Percentiles rank a stretch among this genome's conserved stretches.
Evolutionary conservation across 2,113 vertebrate genomes (phyloP).

Genomic region (Aptenodytes forsteri): DNA sequence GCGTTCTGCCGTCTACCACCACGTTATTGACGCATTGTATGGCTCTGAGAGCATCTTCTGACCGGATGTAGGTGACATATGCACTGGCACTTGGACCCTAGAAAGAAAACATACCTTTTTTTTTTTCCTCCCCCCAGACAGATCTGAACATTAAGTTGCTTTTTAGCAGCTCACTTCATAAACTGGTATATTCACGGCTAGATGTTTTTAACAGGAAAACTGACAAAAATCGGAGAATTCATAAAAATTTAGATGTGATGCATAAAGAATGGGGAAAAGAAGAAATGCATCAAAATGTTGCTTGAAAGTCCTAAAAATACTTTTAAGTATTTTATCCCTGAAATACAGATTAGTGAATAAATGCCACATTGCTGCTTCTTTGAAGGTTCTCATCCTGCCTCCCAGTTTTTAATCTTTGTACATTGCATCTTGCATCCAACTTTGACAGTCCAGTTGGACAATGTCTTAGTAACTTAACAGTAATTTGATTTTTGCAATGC

Average conservation of each 20-base stretch:
- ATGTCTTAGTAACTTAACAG: not conserved
- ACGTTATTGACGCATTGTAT: slow-evolving; percentile 99
- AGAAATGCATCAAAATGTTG: not conserved
- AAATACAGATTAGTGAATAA: not conserved
- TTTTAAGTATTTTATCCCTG: not conserved
- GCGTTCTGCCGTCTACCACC: slow-evolving; percentile 97
- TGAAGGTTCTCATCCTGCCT: not conserved
- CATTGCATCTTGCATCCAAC: not conserved
- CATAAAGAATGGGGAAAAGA: not conserved
- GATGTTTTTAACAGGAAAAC: not conserved
- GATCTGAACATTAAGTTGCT: not conserved
- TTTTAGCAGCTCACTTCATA: not conserved
- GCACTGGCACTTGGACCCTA: slow-evolving; percentile 99
- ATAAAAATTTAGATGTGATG: not conserved
- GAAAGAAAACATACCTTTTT: slow-evolving; percentile 3
- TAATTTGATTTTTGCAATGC: not conserved
- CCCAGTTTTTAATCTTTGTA: not conserved
- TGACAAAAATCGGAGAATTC: not conserved
- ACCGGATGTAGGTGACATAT: slow-evolving; percentile 97
- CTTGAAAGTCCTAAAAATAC: not conserved
- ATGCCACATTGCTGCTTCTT: not conserved
- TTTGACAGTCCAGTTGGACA: not conserved
- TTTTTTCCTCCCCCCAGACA: not conserved
- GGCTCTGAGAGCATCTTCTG: slow-evolving; percentile 98
- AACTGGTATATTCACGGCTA: not conserved